Base-by-base conservation (phyloP, 2,113 vertebrate species). In the Neogobius melanostomus region DNA sequence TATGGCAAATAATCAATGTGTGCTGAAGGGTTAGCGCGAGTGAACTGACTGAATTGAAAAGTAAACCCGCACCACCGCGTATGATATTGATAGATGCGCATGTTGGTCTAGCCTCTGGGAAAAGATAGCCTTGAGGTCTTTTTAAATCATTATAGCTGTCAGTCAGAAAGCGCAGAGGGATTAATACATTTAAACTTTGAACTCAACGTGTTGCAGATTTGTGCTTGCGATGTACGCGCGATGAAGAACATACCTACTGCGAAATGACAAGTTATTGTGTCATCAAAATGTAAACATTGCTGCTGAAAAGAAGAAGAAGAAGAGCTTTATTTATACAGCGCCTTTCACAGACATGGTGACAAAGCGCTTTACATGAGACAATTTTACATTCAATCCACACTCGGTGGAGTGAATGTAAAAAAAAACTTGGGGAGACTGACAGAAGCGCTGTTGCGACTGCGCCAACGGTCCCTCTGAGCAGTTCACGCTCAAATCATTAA, bases 81-180 rank as follows among this genome's bases (percentile, higher is more conserved):
- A 43, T 61, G 12, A 5, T 61, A 16, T 61, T 61, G 59, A 61
- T 45, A 44, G 14, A 15, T 16, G 36, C 59, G 44, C 42, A 42
- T 16, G 59, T 61, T 60, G 28, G 28, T 36, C 15, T 15, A 43
- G 57, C 57, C 36, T 6, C 57, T n/a, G 59, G 59, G 36, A n/a
- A 43, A 61, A 61, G 8, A n/a, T 45, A 61, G 59, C 59, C 59
- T 45, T 44, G 42, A 45, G 59, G 59, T 43, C 42, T 61, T 59
- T 61, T 61, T 43, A 61, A 43, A 61, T 61, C 59, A 45, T 61
- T 61, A 61, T 16, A 43, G 43, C 59, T 61, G 59, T 43, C 59
- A 61, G 36, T 61, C 59, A 61, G 53, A 6, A 61, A 7, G 43
- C 43, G 12, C 43, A 8, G 14, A 9, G 42, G 42, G 57, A 44